These are phyloP conservation scores for Acyrthosiphon pisum DNA, from an alignment of 1,140 invertebrate genomes.

Conservation along the genomic window DNA sequence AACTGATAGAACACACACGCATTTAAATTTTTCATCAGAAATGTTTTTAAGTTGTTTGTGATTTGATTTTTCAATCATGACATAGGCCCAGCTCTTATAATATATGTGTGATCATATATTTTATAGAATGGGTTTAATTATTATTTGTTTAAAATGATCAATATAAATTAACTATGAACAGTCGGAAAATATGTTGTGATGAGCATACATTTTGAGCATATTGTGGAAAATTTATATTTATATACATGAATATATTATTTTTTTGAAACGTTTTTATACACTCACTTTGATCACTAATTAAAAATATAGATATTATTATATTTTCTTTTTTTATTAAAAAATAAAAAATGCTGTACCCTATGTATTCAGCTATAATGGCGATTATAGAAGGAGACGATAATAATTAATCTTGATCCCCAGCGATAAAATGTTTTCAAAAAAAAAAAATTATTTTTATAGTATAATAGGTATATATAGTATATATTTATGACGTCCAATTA, in stretches of 20 bases:
- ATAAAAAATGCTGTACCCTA: background rate
- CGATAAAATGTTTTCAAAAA: conserved; percentile 24
- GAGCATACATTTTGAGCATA: no score
- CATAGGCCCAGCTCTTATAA: no score
- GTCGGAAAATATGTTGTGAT: background rate
- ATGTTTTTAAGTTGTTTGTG: no score
- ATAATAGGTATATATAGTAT: conserved; percentile 5
- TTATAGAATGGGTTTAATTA: no score
- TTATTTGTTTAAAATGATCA: no score
- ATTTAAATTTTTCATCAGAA: background rate
- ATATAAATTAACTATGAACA: background rate
- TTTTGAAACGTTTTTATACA: background rate
- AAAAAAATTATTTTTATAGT: conserved; percentile 20
- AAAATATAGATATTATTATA: background rate
- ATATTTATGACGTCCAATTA: conserved; percentile 49
- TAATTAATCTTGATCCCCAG: conserved; percentile 42
- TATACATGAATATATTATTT: background rate
- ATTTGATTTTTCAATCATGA: no score
- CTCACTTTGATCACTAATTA: background rate
- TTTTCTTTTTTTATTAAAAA: background rate
- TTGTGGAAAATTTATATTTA: background rate
- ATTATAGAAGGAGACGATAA: background rate
- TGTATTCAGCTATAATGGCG: background rate
- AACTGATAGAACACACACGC: background rate
- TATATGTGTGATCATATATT: no score